These are phyloP conservation scores for Siphamia tubifer DNA, from an alignment of 2,113 vertebrate species.

Conservation along the genomic window DNA sequence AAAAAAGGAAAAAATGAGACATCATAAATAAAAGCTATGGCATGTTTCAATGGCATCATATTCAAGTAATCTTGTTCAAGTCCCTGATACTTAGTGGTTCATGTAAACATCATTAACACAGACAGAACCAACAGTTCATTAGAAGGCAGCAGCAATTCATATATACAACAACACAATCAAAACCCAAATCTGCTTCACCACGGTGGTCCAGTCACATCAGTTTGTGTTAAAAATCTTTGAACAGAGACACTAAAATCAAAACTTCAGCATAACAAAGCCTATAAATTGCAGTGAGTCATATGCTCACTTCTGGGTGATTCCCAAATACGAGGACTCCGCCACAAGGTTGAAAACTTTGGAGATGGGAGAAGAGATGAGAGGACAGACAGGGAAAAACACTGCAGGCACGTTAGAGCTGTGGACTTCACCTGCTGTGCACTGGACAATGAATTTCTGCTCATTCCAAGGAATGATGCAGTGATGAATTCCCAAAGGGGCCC, in stretches of 20 bases:
- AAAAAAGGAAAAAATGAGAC: constrained; percentile 18
- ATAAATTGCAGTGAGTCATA: constrained; percentile 14
- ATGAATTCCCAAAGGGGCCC: constrained; percentile 44
- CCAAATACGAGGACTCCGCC: constrained; percentile 8
- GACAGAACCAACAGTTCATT: constrained; percentile 70
- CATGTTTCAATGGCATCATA: constrained; percentile 79
- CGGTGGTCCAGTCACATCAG: constrained; percentile 59
- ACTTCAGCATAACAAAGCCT: constrained; percentile 47
- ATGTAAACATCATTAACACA: constrained; percentile 83
- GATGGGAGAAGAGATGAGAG: constrained; percentile 19
- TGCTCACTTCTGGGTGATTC: constrained; percentile 1
- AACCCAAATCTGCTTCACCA: constrained; percentile 38
- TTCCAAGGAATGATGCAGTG: constrained; percentile 14
- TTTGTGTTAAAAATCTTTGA: constrained; percentile 53
- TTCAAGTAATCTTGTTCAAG: constrained; percentile 88
- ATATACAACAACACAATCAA: constrained; percentile 60
- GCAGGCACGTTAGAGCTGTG: neutral
- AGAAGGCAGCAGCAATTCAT: constrained; percentile 81
- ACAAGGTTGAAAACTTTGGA: constrained; percentile 56
- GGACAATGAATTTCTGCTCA: constrained; percentile 31
- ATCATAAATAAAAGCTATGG: constrained; percentile 80
- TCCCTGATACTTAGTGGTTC: constrained; percentile 84
- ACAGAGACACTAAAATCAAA: constrained; percentile 36
- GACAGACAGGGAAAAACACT: neutral
- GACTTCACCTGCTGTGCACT: constrained; percentile 50